Base-by-base conservation (phyloP, 2,797 vertebrate genomes). In the Limosa lapponica region DNA sequence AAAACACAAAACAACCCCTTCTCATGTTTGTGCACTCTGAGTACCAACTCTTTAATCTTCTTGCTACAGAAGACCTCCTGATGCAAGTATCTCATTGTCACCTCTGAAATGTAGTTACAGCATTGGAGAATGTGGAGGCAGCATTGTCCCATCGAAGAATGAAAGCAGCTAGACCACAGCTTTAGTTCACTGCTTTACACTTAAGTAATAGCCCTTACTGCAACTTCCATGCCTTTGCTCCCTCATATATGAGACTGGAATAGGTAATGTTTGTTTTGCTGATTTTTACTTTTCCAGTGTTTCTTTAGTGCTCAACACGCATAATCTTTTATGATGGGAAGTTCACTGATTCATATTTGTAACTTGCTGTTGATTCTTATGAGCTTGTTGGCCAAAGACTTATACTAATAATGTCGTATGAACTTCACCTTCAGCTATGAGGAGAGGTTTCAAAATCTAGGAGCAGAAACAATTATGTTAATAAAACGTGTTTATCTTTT, bases 91-190 rank as follows among this genome's bases (percentile, higher is more conserved):
- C 44, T 74, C 49, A 16, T 87, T 64, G 39, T 91, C 84, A 86
- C 79, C 81, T 94, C 81, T 69, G 44, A 93, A 87, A 91, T 93
- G 95, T 79, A 91, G 88, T 93, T 96, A 82, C 85, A 91, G 24
- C 87, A 16, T 24, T 2, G 5, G 55, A 92, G 75, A 75, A 95
- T 94, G 80, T 95, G 93, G 95, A 97, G 95, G 78, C 95, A 95
- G 88, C 57, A 82, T 96, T 88, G 87, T 92, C 64, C 93, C 70
- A 84, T 12, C 89, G 89, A 79, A 92, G 62, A 93, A 55, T 9
- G 57, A 87, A 79, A 85, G 10, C 78, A 81, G n/a, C 51, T 51
- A 55, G 32, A 49, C 61, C 51, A 54, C 34, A 1, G 6, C 30
- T 79, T 77, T 44, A 65, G 13, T 67, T 82, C 28, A 27, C n/a